Conservation (phyloP, 2,113 vertebrate species). For the Serilophus lunatus region DNA sequence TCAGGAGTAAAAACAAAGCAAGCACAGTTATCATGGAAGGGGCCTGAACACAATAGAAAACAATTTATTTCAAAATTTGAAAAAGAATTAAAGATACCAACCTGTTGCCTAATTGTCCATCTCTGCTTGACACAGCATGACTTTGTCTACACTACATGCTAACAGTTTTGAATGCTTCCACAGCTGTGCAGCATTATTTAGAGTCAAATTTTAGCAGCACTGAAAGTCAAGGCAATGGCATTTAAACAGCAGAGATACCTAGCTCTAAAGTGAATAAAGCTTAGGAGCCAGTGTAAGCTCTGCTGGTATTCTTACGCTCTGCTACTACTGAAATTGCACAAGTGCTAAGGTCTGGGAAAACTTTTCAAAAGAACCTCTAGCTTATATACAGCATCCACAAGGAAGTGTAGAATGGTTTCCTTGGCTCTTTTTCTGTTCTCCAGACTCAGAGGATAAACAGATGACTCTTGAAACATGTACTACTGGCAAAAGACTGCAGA, state of each 20-base stretch:
- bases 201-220: not conserved
- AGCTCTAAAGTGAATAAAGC: not conserved
- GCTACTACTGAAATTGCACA: not conserved
- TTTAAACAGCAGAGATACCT: not conserved
- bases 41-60: not conserved
- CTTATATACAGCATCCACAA: not conserved
- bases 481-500: not conserved
- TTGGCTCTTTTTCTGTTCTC: not conserved
- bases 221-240: not conserved
- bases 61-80: not conserved
- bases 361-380: not conserved
- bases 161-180: not conserved
- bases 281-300: not conserved
- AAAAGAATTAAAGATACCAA: not conserved
- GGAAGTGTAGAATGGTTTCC: not conserved
- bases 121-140: not conserved
- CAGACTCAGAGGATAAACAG: constrained; percentile 32
- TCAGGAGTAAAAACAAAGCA: not conserved
- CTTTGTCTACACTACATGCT: not conserved
- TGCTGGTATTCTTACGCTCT: not conserved
- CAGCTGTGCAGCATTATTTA: not conserved
- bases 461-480: not conserved
- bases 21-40: not conserved
- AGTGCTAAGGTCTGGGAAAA: not conserved
- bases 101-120: not conserved